A percentile compares a stretch with the other conserved stretches of the same genome.
These are phyloP conservation scores for Austrofundulus limnaeus DNA, from an alignment of 2,113 vertebrate genomes.

Conservation along the genomic window DNA sequence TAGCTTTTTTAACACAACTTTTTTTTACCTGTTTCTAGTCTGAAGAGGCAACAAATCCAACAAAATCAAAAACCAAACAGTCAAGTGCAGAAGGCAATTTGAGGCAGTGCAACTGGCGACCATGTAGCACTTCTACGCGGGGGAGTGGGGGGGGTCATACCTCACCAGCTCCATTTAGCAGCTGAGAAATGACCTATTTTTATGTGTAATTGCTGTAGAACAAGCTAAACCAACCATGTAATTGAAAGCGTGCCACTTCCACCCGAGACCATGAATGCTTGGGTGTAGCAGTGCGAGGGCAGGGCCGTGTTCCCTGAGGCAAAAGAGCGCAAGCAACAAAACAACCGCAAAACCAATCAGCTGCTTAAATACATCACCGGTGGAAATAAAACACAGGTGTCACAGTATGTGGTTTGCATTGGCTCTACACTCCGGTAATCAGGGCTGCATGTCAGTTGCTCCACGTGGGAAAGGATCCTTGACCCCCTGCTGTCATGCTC, in stretches of 20 bases:
- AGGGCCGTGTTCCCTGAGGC: constrained; percentile 60
- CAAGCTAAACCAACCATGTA: constrained; percentile 80
- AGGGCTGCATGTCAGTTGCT: constrained; percentile 54
- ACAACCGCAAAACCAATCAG: constrained; percentile 75
- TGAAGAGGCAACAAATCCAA: constrained; percentile 26
- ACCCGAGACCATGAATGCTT: constrained; percentile 28
- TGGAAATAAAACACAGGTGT: constrained; percentile 45
- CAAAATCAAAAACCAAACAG: constrained; percentile 46
- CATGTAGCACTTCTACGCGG: constrained; percentile 73
- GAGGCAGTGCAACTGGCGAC: constrained; percentile 62
- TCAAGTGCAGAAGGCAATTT: constrained; percentile 81
- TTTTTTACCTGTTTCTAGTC: constrained; percentile 12
- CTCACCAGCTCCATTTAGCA: constrained; percentile 79
- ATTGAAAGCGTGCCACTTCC: constrained; percentile 82
- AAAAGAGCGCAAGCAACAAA: constrained; percentile 59
- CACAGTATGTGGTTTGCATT: constrained; percentile 12
- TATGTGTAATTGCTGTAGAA: constrained; percentile 77
- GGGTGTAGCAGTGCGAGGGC: constrained; percentile 21
- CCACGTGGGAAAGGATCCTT: constrained; percentile 39
- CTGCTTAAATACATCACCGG: constrained; percentile 58
- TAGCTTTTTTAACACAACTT: constrained; percentile 1
- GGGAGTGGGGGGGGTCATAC: constrained; percentile 81
- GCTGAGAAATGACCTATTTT: constrained; percentile 80
- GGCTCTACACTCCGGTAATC: constrained; percentile 30
- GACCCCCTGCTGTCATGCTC: constrained; percentile 27